These are phyloP conservation scores for Druceiella hillmani DNA, from an alignment of 2,888 invertebrate species.

Conservation along the genomic window DNA sequence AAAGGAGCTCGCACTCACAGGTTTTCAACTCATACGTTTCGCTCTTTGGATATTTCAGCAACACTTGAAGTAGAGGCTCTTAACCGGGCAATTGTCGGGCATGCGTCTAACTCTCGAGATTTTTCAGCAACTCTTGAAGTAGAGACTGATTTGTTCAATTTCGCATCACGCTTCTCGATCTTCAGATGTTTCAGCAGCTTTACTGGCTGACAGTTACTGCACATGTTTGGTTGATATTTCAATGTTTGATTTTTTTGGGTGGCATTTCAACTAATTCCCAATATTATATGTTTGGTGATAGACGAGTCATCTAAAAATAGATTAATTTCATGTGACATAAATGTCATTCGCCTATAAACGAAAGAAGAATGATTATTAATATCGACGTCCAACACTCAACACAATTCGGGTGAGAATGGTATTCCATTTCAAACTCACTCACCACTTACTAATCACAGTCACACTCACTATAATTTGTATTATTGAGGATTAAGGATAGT, in stretches of 20 bases:
- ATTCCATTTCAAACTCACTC: no score
- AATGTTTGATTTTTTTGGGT: slow-evolving; percentile 1
- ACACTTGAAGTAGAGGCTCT: neutral
- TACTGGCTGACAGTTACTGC: slow-evolving; percentile 4
- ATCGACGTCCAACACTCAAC: slow-evolving; percentile 1
- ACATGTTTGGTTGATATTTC: neutral
- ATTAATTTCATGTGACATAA: slow-evolving; percentile 2
- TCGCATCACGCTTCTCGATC: neutral
- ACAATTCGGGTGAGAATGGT: neutral
- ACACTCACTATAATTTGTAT: no score
- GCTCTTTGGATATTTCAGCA: neutral
- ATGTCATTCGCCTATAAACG: slow-evolving; percentile 2
- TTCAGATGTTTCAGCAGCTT: neutral
- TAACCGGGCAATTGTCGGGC: no score
- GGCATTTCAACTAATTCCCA: neutral
- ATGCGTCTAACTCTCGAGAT: no score
- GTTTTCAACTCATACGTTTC: neutral
- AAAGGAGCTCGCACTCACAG: neutral
- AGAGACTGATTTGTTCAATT: neutral
- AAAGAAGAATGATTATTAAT: neutral
- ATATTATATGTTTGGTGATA: slow-evolving; percentile 1
- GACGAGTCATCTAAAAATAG: neutral
- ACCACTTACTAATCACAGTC: no score
- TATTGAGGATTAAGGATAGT: no score
- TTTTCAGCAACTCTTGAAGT: no score